phyloP scores from a whole-genome alignment of 2,888 invertebrate species.

The Achlya flavicornis region DNA sequence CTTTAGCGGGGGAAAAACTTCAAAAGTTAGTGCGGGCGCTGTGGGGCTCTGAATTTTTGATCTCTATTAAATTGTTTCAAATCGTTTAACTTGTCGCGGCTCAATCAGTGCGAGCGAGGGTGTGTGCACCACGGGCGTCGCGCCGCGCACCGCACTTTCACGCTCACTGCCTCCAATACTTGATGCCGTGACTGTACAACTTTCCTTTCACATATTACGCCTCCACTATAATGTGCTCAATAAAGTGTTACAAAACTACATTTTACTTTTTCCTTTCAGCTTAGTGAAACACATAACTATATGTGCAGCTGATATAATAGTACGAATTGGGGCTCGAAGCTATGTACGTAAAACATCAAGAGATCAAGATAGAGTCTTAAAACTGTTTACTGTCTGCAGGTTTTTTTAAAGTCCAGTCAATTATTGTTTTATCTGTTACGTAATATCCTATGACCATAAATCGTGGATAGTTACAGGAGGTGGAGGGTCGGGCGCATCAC shows the following conservation, averaged over 20 bases:
- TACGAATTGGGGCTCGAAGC: neutral
- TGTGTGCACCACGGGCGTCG: constrained; percentile 39
- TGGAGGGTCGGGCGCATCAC: constrained; percentile 68
- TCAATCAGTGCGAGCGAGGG: constrained; percentile 72
- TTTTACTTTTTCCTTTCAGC: neutral
- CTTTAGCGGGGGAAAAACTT: constrained; percentile 83
- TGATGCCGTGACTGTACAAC: constrained; percentile 37
- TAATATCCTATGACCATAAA: constrained; percentile 76
- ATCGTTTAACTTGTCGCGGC: constrained; percentile 84
- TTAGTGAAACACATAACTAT: neutral
- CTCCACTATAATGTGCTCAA: constrained; percentile 17
- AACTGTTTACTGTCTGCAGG: constrained; percentile 7
- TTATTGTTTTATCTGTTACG: constrained; percentile 77
- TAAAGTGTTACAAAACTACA: neutral
- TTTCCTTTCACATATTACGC: constrained; percentile 17
- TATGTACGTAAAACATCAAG: too few relatives aligned
- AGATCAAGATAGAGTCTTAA: neutral
- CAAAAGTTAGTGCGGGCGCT: constrained; percentile 82
- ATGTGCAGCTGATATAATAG: neutral
- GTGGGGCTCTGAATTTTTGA: constrained; percentile 81
- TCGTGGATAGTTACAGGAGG: constrained; percentile 66
- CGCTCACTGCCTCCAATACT: constrained; percentile 66
- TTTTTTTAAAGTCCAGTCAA: constrained; percentile 54
- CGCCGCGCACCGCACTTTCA: constrained; percentile 51
- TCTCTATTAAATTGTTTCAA: constrained; percentile 85